Evolutionary conservation across 2,888 invertebrate species (phyloP), one percentile per base, ranked within the genome.

Genomic region (Molorchus minor): DNA sequence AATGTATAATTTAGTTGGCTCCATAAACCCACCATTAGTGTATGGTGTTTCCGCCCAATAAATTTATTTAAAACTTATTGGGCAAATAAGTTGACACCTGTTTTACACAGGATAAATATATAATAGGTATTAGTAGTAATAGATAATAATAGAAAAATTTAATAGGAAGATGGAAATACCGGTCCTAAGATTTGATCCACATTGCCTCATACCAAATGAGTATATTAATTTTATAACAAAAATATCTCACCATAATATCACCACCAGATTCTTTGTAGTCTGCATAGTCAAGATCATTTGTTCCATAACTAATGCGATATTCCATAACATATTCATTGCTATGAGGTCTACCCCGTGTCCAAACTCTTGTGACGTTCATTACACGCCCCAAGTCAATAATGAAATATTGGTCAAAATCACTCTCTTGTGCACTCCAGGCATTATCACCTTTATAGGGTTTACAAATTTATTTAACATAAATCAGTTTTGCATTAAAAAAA

Each of bases 251-350:
- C 94, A 93, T 93, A 65, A 89, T 84, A 81, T 93, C 91, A 69
- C 96, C 96, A 75, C 93, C 92, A 47, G 91, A 86, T 69, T 94
- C 95, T 84, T 94, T 94, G 82, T 91, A 95, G 78, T 90, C 91
- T 58, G 91, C 89, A 82, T 90, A 96, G 82, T 96, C 95, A 75
- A 91, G 87, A 64, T 93, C 94, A 77, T 94, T 94, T 72, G 91
- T 91, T 67, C 95, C 94, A 82, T 94, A 98, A 82, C 94, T 93
- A 77, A 98, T 89, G 78, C 91, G 90, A 82, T 92, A 98, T 81
- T 98, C 96, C 81, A 91, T 92, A 57, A 98, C 94, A 83, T 88
- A 98, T 81, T 98, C 96, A 73, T 89, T 88, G 64, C 93, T 92
- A 77, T 93, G 92, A 1, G 93, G 90, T 56, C 96, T 88, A 68